These are phyloP conservation scores for Tetrapedia diversipes DNA, from an alignment of 2,888 invertebrate genomes.

Conservation along the genomic window DNA sequence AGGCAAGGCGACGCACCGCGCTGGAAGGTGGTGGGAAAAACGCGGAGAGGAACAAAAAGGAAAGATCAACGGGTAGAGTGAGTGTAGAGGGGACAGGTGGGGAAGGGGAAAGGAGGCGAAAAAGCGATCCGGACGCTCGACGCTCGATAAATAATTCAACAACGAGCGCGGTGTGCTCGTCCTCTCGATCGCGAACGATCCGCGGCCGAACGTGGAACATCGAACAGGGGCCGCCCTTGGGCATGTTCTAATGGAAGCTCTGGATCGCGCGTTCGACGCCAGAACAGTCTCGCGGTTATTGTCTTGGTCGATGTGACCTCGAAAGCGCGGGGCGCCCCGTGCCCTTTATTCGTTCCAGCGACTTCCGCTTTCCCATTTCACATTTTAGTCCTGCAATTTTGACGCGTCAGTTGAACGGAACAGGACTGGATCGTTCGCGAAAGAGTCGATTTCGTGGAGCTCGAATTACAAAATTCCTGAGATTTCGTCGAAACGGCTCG, in stretches of 20 bases:
- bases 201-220: background rate
- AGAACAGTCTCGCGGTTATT: conserved; percentile 58
- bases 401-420: background rate
- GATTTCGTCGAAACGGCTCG: conserved; percentile 49
- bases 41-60: background rate
- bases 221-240: conserved; percentile 24
- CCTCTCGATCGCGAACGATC: conserved; percentile 47
- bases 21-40: background rate
- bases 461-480: conserved; percentile 54
- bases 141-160: conserved; percentile 35
- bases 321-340: conserved; percentile 41
- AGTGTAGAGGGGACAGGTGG: background rate
- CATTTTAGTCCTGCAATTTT: background rate
- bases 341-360: background rate
- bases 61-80: too few species aligned
- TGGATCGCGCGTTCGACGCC: conserved; percentile 48
- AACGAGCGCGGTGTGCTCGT: conserved; percentile 3
- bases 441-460: conserved; percentile 20
- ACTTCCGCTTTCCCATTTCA: too few species aligned
- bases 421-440: conserved; percentile 39
- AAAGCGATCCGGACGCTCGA: conserved; percentile 15
- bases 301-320: conserved; percentile 53
- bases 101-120: background rate
- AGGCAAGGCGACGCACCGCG: background rate
- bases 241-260: conserved; percentile 61